Evolutionary conservation across 2,888 invertebrate species (phyloP), one percentile per base, ranked within the genome.

Genomic region (Exephanes ischioxanthus): DNA sequence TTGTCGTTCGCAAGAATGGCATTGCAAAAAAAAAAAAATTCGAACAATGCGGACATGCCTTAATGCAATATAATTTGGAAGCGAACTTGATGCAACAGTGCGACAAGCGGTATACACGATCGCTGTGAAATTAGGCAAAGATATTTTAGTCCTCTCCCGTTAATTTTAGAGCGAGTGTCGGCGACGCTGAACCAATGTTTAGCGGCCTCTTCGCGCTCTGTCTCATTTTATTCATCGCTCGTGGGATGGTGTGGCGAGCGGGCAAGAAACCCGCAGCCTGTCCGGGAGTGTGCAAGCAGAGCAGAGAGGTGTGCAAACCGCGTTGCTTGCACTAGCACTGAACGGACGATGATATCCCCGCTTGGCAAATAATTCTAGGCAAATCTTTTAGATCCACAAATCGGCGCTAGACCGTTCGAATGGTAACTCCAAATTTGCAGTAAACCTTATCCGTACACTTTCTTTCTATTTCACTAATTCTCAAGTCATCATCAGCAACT

Each of bases 121-220:
- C 19, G 68, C 51, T 63, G 67, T 30, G 76, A 85, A 79, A 80
- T 83, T 86, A 73, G 77, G 63, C 22, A 22, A 75, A 83, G 80
- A 83, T 86, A 86, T 86, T 85, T 83, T 41, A 30, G 83, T 73
- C 76, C 58, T 66, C 51, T 61, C 73, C 85, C 73, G 85, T 83
- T 86, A 83, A 86, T 86, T 85, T 86, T 86, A 86, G 86, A 86
- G 75, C 61, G 58, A 66, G 68, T 61, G 68, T 67, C 79, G 79
- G 26, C 78, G 73, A 66, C 70, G 70, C 55, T 51, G 67, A 67
- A 71, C 79, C 66, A 63, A 80, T 70, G 70, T 84, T 83, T 72
- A 67, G 75, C 71, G 26, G 26, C 26, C 51, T 73, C 71, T 55
- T 63, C 53, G 63, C 72, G 75, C 48, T 51, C 76, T 58, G 75